Evolutionary conservation across 2,888 invertebrate species (phyloP), one percentile per base, ranked within the genome.

Genomic region (Oligia strigilis): DNA sequence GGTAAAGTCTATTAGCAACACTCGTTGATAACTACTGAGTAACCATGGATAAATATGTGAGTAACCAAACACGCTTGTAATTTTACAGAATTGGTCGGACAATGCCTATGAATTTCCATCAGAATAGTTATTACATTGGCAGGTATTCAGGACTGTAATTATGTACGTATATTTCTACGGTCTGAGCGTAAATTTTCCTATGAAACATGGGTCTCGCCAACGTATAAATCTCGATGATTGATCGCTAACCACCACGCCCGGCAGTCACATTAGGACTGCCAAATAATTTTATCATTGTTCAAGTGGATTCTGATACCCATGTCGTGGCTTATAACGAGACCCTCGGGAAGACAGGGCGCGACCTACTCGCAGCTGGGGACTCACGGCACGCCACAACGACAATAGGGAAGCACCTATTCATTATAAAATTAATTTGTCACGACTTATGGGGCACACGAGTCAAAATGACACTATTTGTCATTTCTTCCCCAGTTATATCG

Each of bases 1-100:
- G 83, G 80, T 77, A 81, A 83, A 86, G 36, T 14, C 13, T 78
- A 84, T 85, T 87, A 81, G 70, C 66, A 72, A 85, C 66, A 78
- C 43, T 86, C 40, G 58, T 62, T 77, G 77, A 85, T 72, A 77
- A 79, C 55, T 23, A 65, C 60, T 36, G 14, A 62, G 75, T 62
- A 74, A 79, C 46, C 72, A 66, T 29, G 29, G 29, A 29, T 29
- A 29, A 1, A 1, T 29, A 29, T 29, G 29, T 36, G 14, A 62
- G 75, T 62, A 74, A 79, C 46, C 72, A 66, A 77, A 84, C 60
- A 80, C 29, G 60, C 19, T 67, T 36, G 49, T 55, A 73, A 60
- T 62, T 19, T 14, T 60, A 62, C 29, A 23, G 36, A 73, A 80
- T 76, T 73, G 13, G 29, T 66, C 0, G 52, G 70, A 66, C 82